A percentile compares a stretch with the other conserved stretches of the same genome.
Evolutionary conservation across 2,888 invertebrate genomes (phyloP).

Genomic region (Hypsopygia costalis): DNA sequence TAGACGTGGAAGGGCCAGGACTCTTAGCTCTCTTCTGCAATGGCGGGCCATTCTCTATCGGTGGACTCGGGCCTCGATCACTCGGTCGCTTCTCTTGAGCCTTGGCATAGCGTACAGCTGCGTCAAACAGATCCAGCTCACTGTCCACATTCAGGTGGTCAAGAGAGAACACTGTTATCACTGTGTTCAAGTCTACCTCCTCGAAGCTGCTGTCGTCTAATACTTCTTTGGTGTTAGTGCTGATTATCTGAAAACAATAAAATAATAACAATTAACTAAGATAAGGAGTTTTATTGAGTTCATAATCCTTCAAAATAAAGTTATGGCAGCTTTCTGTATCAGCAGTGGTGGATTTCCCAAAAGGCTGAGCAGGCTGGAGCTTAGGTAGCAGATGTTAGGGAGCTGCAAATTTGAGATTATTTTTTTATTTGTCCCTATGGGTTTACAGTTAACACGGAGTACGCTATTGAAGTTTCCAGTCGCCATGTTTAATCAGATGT

Average conservation of each 20-base stretch:
- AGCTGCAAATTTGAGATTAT: no score
- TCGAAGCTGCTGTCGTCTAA: conserved; percentile 87
- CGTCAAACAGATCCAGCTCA: conserved; percentile 89
- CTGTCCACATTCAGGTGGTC: conserved; percentile 87
- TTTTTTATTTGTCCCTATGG: no score
- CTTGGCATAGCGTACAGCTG: conserved; percentile 80
- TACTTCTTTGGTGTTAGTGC: conserved; percentile 87
- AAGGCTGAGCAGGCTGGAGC: no score
- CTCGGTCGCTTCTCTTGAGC: conserved; percentile 50
- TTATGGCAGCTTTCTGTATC: no score
- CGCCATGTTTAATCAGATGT: no score
- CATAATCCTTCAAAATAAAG: no score
- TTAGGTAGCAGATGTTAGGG: no score
- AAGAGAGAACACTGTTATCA: conserved; percentile 87
- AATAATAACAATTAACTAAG: background rate
- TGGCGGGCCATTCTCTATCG: conserved; percentile 40
- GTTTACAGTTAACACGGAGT: no score
- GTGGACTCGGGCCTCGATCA: conserved; percentile 50
- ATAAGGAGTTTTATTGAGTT: no score
- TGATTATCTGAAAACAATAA: conserved; percentile 82
- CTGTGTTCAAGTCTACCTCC: conserved; percentile 87
- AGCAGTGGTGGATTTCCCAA: no score
- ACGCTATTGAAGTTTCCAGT: no score
- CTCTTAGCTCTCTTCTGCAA: conserved; percentile 48
- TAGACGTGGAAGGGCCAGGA: conserved; percentile 61